Base-by-base conservation (phyloP, 2,888 invertebrate species). In the Julus scandinavius region DNA sequence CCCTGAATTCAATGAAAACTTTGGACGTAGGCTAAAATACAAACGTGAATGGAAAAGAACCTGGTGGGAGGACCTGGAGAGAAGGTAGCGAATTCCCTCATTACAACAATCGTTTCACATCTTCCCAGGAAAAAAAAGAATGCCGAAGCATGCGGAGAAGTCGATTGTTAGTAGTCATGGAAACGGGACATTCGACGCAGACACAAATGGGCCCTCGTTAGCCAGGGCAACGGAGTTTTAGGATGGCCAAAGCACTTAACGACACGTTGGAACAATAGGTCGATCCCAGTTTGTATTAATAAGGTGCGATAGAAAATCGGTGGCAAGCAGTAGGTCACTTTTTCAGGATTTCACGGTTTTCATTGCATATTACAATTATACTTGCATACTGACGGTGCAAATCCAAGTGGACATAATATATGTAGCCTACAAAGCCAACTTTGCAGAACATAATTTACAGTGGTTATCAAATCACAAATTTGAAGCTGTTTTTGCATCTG, bases 191-290 rank as follows among this genome's bases (percentile, higher is more conserved):
- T 58, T 58, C 72, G 72, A 72, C 29, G 29, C 72, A 72, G 72
- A 29, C 29, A 72, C 9, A 72, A 72, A 72, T 72, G 72, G 72
- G 72, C 11, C 72, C 72, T 72, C 72, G 72, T 72, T 72, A 72
- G 72, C 72, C 29, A 11, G 29, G 29, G 29, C 72, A 72, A 72
- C 72, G 29, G 29, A 2, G 20, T 11, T 72, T 20, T 29, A 72
- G 72, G 29, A 29, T 72, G 72, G 29, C 29, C 72, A 13, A 72
- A 72, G 72, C 29, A 29, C 72, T 72, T 72, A 72, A 72, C 72
- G 72, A 72, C 72, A 11, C 29, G 29, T n/a, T 72, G 72, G 11
- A 72, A 72, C 72, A 72, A 72, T 72, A 11, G 72, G 72, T 72
- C 72, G 72, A 11, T 29, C 72, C 29, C 7, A 29, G 72, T 29